A percentile compares a stretch with the other conserved stretches of the same genome.
phyloP scores from a whole-genome alignment of 2,888 invertebrate genomes.

The Cabera pusaria region DNA sequence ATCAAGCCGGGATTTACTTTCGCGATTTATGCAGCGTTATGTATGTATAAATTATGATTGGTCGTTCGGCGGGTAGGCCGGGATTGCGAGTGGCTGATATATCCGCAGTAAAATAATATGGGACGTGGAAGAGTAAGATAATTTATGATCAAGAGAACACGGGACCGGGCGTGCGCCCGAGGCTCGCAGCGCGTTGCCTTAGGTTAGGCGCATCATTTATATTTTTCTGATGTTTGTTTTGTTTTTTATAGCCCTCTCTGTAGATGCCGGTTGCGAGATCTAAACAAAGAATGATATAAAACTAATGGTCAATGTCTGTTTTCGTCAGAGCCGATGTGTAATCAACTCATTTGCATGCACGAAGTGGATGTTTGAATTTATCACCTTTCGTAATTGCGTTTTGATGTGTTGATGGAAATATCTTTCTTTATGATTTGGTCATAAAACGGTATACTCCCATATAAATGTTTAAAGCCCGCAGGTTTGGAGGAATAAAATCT shows the following conservation, averaged over 20 bases:
- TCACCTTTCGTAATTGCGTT: slow-evolving; percentile 61
- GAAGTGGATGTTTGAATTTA: slow-evolving; percentile 61
- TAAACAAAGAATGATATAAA: slow-evolving; percentile 78
- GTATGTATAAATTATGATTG: slow-evolving; percentile 67
- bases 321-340: slow-evolving; percentile 72
- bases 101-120: slow-evolving; percentile 73
- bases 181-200: slow-evolving; percentile 67
- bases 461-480: slow-evolving; percentile 39
- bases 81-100: slow-evolving; percentile 69
- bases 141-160: slow-evolving; percentile 69
- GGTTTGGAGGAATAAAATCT: slow-evolving; percentile 19
- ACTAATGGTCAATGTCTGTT: slow-evolving; percentile 73
- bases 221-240: slow-evolving; percentile 78
- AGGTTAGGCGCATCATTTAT: slow-evolving; percentile 80
- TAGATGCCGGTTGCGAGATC: slow-evolving; percentile 64
- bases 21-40: slow-evolving; percentile 62
- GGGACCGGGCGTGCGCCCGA: slow-evolving; percentile 28
- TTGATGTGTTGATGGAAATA: slow-evolving; percentile 58
- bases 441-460: slow-evolving; percentile 50
- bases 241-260: slow-evolving; percentile 67
- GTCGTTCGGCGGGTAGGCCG: slow-evolving; percentile 61
- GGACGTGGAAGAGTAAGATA: slow-evolving; percentile 72
- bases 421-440: slow-evolving; percentile 52
- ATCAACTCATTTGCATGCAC: slow-evolving; percentile 72
- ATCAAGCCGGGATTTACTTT: slow-evolving; percentile 59